Base-by-base conservation (phyloP, 2,113 vertebrate species). In the Rafetus swinhoei region DNA sequence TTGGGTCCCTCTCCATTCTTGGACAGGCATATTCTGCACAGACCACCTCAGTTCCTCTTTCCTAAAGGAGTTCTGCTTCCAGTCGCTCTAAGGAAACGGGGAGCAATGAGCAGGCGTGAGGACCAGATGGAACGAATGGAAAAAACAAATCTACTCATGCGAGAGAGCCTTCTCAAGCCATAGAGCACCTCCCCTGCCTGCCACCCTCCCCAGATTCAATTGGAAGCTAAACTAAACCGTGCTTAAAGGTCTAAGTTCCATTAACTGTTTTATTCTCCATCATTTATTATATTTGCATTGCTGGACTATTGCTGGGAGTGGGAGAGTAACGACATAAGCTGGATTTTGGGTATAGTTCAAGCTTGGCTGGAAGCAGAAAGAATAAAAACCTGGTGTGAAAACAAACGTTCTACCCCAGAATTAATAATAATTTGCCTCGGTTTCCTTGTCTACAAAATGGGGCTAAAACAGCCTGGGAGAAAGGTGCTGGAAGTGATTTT, bases 1-100 rank as follows among this genome's bases (percentile, higher is more conserved):
- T 93, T 99, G 98, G 2, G 98, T 99, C 0, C 98, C 98, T 54
- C 98, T 98, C 98, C 98, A 99, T 9, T 99, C 99, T 9, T 96
- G 98, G 90, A 99, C 98, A 4, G 98, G 98, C 82, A 98, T 98
- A 93, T 94, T 98, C 97, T 98, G 98, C 90, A 99, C 95, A 0
- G 98, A 99, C 96, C 98, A 99, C 25, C 98, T 97, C 94, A 99
- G 98, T 92, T 99, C 97, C 11, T 99, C 98, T 90, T 97, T 98
- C 79, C 79, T 97, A 10, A 79, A 14, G 1, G 77, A n/a, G 72
- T 95, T 77, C 35, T 79, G 89, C 14, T 54, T 84, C 93, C 94
- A 90, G 65, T 86, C 95, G 0, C 97, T 96, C 93, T 98, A 55
- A 94, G 92, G n/a, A 90, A 50, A 45, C 84, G 25, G 90, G 52